phyloP scores from a whole-genome alignment of 2,113 vertebrate species.

The Hipposideros armiger region DNA sequence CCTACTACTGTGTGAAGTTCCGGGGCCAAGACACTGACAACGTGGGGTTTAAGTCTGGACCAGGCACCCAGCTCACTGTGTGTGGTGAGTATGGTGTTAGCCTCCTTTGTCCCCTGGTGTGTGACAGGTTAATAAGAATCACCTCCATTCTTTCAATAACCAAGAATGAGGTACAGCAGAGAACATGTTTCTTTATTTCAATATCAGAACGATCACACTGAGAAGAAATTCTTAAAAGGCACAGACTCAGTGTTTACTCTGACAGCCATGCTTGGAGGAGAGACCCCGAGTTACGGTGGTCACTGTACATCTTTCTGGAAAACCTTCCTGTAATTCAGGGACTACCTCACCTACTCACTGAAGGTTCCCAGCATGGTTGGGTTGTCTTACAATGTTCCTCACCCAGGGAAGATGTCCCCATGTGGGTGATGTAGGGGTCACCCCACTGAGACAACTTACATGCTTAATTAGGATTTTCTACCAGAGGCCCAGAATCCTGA shows the following conservation, averaged over 20 bases:
- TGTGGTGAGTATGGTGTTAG: background rate
- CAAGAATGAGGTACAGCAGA: rapidly evolving
- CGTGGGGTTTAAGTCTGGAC: rapidly evolving
- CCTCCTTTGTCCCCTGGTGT: no score
- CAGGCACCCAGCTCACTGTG: background rate
- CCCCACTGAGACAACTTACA: background rate
- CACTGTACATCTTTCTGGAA: background rate
- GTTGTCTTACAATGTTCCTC: background rate
- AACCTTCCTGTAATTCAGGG: no score
- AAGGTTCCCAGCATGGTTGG: background rate
- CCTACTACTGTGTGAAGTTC: slow-evolving; percentile 48
- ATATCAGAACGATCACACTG: background rate
- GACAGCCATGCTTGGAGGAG: rapidly evolving
- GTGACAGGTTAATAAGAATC: background rate
- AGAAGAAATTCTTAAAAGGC: background rate
- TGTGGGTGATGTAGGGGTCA: background rate
- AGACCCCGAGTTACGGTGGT: background rate
- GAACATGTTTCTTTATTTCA: background rate
- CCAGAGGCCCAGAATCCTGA: background rate
- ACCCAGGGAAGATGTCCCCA: background rate
- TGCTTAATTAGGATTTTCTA: background rate
- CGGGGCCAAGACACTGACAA: no score
- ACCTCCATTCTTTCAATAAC: rapidly evolving
- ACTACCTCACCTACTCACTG: background rate
- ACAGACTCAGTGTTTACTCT: background rate